These are phyloP conservation scores for Lerista edwardsae DNA, from an alignment of 2,797 vertebrate genomes.

Conservation along the genomic window DNA sequence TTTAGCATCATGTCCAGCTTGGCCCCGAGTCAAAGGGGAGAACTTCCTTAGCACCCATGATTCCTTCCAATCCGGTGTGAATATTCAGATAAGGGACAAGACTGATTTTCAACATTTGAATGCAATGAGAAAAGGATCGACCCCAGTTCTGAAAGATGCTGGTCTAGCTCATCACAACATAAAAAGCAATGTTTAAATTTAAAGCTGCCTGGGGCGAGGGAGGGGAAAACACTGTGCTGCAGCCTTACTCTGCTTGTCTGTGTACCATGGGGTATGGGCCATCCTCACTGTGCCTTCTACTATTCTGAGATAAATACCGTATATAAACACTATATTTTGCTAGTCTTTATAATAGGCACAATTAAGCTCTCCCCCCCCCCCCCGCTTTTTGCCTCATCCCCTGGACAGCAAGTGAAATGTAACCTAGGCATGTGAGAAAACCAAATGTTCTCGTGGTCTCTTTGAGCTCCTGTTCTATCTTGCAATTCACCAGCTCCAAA, in stretches of 20 bases:
- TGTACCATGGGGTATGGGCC: slow-evolving; percentile 1
- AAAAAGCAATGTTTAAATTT: not conserved
- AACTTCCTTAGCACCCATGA: slow-evolving; percentile 27
- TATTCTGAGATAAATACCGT: slow-evolving; percentile 33
- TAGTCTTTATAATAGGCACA: not conserved
- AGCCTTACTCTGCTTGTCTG: not conserved
- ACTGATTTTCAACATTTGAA: not conserved
- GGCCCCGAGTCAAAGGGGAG: not conserved
- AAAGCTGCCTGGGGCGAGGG: slow-evolving; percentile 29
- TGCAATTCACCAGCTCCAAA: slow-evolving; percentile 42
- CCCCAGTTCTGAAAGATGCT: slow-evolving; percentile 18
- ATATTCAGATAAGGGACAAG: not conserved
- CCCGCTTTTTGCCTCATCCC: slow-evolving; percentile 9
- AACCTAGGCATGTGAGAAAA: slow-evolving; percentile 51
- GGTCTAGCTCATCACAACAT: not conserved
- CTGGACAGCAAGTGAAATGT: slow-evolving; percentile 42
- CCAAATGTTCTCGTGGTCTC: slow-evolving; percentile 2
- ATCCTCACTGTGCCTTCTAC: slow-evolving; percentile 40
- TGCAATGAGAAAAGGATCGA: not conserved
- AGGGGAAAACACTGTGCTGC: slow-evolving; percentile 9
- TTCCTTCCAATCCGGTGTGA: not conserved
- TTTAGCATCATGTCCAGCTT: too few species aligned
- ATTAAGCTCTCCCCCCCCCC: slow-evolving; percentile 28
- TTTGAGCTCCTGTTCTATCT: slow-evolving; percentile 42
- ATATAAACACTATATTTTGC: not conserved